phyloP scores from a whole-genome alignment of 1,140 invertebrate genomes.

The Drosophila kurseongensis region DNA sequence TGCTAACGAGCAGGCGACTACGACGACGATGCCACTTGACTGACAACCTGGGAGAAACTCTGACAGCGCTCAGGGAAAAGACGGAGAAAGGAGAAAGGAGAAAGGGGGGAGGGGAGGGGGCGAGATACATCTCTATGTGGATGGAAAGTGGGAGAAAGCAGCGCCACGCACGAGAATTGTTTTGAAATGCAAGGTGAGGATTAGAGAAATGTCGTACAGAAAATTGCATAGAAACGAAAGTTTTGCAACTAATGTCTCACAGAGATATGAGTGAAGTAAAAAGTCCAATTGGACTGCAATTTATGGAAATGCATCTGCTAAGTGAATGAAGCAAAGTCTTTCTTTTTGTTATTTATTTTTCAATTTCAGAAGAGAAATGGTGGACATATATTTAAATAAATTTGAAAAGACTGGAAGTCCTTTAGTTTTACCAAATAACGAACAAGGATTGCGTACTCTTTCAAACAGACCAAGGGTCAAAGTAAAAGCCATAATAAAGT shows the following conservation, averaged over 20 bases:
- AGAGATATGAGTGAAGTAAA: slow-evolving; percentile 23
- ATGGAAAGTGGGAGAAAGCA: neutral
- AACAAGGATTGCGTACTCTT: neutral
- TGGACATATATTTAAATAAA: slow-evolving; percentile 4
- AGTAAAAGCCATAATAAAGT: neutral
- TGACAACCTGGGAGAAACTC: slow-evolving; percentile 63
- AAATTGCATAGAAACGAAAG: slow-evolving; percentile 68
- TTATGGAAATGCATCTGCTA: slow-evolving; percentile 40
- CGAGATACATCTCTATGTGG: slow-evolving; percentile 11
- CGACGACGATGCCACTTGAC: slow-evolving; percentile 72
- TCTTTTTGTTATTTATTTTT: slow-evolving; percentile 7
- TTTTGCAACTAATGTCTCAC: slow-evolving; percentile 60
- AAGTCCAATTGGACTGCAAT: slow-evolving; percentile 19
- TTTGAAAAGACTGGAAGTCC: neutral
- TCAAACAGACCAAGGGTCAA: too few species aligned
- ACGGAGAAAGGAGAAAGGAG: neutral
- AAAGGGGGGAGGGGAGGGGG: neutral
- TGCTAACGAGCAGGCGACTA: slow-evolving; percentile 73
- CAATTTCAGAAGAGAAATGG: slow-evolving; percentile 2
- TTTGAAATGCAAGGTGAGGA: slow-evolving; percentile 75
- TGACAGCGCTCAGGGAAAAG: slow-evolving; percentile 30
- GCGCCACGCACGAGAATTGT: slow-evolving; percentile 67
- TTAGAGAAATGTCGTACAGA: slow-evolving; percentile 66
- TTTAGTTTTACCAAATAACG: neutral
- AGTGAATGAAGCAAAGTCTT: slow-evolving; percentile 29